These are phyloP conservation scores for Dryadula phaetusa DNA, from an alignment of 2,888 invertebrate genomes.

Conservation along the genomic window DNA sequence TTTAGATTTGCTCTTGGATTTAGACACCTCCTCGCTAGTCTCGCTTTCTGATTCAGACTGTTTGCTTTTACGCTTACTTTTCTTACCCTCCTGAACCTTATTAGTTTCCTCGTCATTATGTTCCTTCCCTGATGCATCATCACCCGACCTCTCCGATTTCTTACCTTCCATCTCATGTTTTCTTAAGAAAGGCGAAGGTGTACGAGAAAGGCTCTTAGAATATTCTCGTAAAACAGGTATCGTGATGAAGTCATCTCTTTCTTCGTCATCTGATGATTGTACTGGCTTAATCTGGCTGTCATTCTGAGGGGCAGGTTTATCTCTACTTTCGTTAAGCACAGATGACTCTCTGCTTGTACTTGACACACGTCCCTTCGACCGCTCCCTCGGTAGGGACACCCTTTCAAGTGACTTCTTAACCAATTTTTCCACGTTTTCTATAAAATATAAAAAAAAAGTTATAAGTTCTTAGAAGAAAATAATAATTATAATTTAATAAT, in stretches of 20 bases:
- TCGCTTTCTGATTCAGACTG: slow-evolving; percentile 79
- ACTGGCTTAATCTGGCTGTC: slow-evolving; percentile 62
- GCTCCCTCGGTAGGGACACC: slow-evolving; percentile 62
- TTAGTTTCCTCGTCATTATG: slow-evolving; percentile 70
- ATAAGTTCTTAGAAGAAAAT: neutral
- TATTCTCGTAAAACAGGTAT: slow-evolving; percentile 80
- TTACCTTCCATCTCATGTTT: slow-evolving; percentile 85
- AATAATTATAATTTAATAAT: slow-evolving; percentile 4
- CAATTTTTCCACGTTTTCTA: slow-evolving; percentile 72
- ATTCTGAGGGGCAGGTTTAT: slow-evolving; percentile 64
- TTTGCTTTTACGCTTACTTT: slow-evolving; percentile 82
- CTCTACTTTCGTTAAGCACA: slow-evolving; percentile 57
- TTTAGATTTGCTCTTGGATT: slow-evolving; percentile 76
- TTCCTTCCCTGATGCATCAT: slow-evolving; percentile 77
- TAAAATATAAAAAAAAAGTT: slow-evolving; percentile 7
- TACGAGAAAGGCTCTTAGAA: slow-evolving; percentile 91
- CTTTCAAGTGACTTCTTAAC: slow-evolving; percentile 72
- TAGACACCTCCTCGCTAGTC: slow-evolving; percentile 72
- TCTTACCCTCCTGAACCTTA: slow-evolving; percentile 67
- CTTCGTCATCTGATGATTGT: slow-evolving; percentile 74
- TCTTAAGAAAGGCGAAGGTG: slow-evolving; percentile 93
- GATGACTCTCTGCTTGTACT: slow-evolving; percentile 80
- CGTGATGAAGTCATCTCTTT: slow-evolving; percentile 70
- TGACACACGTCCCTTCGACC: slow-evolving; percentile 64
- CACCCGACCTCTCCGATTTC: slow-evolving; percentile 72